Evolutionary conservation across 2,888 invertebrate genomes (phyloP).

Genomic region (Hirtodrosophila histrioides): DNA sequence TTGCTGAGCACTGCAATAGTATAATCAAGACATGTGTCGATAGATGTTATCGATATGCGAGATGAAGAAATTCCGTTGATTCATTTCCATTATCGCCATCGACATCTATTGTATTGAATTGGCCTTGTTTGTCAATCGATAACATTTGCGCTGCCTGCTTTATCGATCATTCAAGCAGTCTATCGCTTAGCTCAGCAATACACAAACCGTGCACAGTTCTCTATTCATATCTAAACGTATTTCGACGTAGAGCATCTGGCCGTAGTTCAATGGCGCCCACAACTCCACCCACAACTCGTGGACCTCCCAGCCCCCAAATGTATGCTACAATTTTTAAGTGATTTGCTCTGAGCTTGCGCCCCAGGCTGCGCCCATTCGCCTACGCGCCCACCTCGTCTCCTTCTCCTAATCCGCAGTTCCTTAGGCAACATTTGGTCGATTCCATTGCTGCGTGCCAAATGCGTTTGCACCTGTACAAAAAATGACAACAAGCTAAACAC

Average conservation of each 20-base stretch:
- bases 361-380: not conserved
- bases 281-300: constrained; percentile 1
- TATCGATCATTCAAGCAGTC: not conserved
- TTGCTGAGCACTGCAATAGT: constrained; percentile 30
- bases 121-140: not conserved
- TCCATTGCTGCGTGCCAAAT: constrained; percentile 42
- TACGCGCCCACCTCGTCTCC: not conserved
- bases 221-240: constrained; percentile 6
- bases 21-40: not conserved
- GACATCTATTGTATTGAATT: too few species aligned
- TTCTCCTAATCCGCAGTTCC: constrained; percentile 12
- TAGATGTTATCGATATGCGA: not conserved
- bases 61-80: too few species aligned
- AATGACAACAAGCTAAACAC: constrained; percentile 33
- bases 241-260: constrained; percentile 4
- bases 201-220: constrained; percentile 24
- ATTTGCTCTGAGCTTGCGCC: not conserved
- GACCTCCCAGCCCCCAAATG: not conserved
- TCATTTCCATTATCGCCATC: too few species aligned
- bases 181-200: constrained; percentile 30
- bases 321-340: not conserved
- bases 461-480: constrained; percentile 42
- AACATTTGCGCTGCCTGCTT: not conserved
- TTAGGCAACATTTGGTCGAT: constrained; percentile 9
- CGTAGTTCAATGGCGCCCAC: constrained; percentile 21